Conservation (phyloP, 2,113 vertebrate genomes). For the Cephalopterus ornatus region DNA sequence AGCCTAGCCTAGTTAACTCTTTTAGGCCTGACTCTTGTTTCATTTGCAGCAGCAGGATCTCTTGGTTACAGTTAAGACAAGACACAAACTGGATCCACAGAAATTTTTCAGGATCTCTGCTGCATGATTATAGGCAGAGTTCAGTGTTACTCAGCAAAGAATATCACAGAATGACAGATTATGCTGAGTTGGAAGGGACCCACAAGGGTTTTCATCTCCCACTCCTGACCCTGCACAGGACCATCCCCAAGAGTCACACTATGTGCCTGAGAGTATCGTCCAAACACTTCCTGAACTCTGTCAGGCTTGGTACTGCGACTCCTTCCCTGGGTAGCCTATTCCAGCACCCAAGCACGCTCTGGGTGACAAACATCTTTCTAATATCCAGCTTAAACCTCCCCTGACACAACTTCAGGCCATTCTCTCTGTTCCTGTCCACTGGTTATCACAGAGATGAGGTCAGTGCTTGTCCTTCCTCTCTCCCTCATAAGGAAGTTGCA, state of each 20-base stretch:
- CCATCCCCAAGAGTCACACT: not conserved
- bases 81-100: not conserved
- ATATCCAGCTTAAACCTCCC: not conserved
- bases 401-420: not conserved
- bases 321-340: not conserved
- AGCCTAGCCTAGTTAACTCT: no score
- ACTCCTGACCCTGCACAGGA: not conserved
- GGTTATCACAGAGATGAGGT: not conserved
- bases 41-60: not conserved
- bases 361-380: not conserved
- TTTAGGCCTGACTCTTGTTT: no score
- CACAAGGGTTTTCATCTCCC: not conserved
- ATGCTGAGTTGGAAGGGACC: not conserved
- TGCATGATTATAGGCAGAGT: not conserved
- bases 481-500: not conserved
- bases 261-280: not conserved
- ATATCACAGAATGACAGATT: no score
- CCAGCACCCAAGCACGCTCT: not conserved
- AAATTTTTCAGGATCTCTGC: not conserved
- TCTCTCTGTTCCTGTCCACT: not conserved
- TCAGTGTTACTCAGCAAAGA: not conserved
- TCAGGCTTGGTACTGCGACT: not conserved
- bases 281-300: not conserved
- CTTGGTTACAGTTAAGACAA: not conserved
- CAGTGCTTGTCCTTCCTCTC: not conserved